Evolutionary conservation across 2,113 vertebrate species (phyloP), one percentile per base, ranked within the genome.

Genomic region (Shinisaurus crocodilurus): DNA sequence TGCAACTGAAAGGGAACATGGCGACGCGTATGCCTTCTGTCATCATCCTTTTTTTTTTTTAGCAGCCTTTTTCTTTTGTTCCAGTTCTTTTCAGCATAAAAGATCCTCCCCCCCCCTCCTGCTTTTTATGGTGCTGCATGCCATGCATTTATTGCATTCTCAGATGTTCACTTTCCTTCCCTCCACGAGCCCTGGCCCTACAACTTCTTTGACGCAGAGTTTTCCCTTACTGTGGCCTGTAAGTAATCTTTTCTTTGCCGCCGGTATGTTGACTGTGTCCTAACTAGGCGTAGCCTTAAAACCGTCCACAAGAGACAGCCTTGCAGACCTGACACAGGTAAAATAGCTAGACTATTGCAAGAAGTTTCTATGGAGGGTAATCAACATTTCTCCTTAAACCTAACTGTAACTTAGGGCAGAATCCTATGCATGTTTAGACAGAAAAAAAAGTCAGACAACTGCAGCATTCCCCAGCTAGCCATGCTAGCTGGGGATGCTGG

Each of bases 11-110:
- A 91, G 93, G 92, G 92, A 95, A 75, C 95, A 95, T 10, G 93
- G 93, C 91, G 93, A 93, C 54, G 93, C 94, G 95, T 95, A 94
- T 95, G 95, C 96, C 95, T 95, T 96, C 94, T 96, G 96, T 94
- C 96, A 96, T 93, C 93, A 91, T 74, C 82, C 8, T 74, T 92
- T 79, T 74, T 92, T 37, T 74, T 92, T 79, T 74, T 92, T 37
- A 93, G 94, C 89, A 93, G 91, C 90, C 65, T 67, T 63, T 92
- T 95, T 77, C 60, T 94, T 96, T 96, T 95, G 93, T 96, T 95
- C 93, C 93, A 87, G 84, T 92, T 80, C 65, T 79, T 93, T 95
- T 94, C 91, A 94, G 88, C 90, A 90, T 91, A 91, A 85, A 89
- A 69, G 87, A 86, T 80, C 87, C 40, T 95, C 81, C 45, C 94